Conservation (phyloP, 1,140 invertebrate species). For the Monochamus saltuarius region DNA sequence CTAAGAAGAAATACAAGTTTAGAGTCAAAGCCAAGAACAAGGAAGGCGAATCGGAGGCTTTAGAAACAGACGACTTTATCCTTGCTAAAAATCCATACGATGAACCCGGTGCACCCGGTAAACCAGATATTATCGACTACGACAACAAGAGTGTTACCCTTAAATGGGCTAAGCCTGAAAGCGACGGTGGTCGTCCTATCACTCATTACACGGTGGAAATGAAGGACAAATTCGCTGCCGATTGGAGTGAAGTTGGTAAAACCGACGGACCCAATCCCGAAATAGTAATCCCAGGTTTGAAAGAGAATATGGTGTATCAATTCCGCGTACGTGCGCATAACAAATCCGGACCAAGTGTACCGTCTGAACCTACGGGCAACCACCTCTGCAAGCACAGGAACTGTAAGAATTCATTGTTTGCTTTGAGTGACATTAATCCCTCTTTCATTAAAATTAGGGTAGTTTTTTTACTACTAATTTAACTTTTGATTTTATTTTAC, state of each 20-base stretch:
- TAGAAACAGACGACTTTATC: constrained; percentile 86
- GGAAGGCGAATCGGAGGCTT: constrained; percentile 94
- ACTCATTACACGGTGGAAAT: constrained; percentile 93
- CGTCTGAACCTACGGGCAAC: constrained; percentile 90
- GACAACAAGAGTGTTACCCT: constrained; percentile 88
- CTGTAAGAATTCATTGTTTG: constrained; percentile 65
- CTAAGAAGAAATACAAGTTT: constrained; percentile 98
- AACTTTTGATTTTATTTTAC: constrained; percentile 4
- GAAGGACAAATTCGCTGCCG: constrained; percentile 89
- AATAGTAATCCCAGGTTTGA: constrained; percentile 81
- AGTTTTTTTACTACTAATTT: not conserved
- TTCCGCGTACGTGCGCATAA: constrained; percentile 91
- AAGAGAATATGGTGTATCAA: constrained; percentile 92
- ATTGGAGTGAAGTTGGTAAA: constrained; percentile 85
- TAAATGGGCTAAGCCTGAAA: constrained; percentile 86
- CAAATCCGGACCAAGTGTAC: constrained; percentile 82
- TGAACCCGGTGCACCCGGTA: constrained; percentile 83
- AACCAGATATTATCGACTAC: constrained; percentile 91
- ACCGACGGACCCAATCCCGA: constrained; percentile 77
- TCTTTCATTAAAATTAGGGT: constrained; percentile 7
- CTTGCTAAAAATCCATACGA: constrained; percentile 96
- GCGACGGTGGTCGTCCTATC: constrained; percentile 93
- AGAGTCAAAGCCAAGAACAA: constrained; percentile 98
- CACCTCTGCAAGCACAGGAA: constrained; percentile 92
- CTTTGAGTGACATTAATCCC: constrained; percentile 26